Conservation (phyloP, 1,140 invertebrate genomes). For the Drosophila truncata region DNA sequence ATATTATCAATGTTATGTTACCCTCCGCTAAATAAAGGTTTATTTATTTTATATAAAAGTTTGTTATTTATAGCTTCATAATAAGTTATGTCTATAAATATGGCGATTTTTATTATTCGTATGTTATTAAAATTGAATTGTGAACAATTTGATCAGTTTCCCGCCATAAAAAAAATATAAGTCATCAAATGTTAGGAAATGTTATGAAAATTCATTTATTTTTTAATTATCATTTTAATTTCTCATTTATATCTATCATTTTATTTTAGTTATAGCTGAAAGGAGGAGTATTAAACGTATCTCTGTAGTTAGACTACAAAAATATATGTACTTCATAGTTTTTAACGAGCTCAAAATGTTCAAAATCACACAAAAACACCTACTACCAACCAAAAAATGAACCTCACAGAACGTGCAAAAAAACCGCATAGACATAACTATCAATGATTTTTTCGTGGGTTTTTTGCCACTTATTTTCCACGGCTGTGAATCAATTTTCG, state of each 20-base stretch:
- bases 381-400: neutral
- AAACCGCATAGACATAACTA: conserved; percentile 42
- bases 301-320: neutral
- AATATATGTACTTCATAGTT: neutral
- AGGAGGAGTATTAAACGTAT: neutral
- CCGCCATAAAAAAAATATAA: neutral
- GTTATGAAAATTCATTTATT: too few relatives aligned
- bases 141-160: neutral
- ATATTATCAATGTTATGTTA: neutral
- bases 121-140: neutral
- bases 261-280: neutral
- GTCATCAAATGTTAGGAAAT: too few relatives aligned
- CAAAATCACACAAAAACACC: conserved; percentile 33
- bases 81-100: neutral
- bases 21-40: neutral
- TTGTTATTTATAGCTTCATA: neutral
- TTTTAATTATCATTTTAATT: neutral
- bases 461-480: conserved; percentile 1
- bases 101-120: neutral
- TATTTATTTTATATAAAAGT: too few relatives aligned
- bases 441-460: conserved; percentile 15
- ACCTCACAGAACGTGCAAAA: conserved; percentile 48
- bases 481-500: conserved; percentile 65
- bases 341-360: conserved; percentile 30
- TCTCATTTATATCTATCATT: neutral